Evolutionary conservation across 2,888 invertebrate genomes (phyloP).

Genomic region (Leptogaster cylindrica): DNA sequence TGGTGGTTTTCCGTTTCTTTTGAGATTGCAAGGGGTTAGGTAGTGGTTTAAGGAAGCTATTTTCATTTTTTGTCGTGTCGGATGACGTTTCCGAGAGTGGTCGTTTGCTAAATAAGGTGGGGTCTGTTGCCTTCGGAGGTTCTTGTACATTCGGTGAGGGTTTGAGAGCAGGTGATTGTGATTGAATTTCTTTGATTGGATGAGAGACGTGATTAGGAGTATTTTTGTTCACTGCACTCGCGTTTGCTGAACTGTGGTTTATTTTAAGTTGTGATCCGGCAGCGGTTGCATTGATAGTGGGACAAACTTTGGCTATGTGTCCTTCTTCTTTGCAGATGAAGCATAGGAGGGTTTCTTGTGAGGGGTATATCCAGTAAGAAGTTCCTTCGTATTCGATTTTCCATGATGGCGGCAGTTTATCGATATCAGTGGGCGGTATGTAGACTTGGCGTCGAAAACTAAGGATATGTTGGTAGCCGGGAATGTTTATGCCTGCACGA

Average conservation of each 20-base stretch:
- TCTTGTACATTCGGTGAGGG: neutral
- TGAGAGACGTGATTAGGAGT: neutral
- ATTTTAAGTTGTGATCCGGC: neutral
- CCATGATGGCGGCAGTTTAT: slow-evolving; percentile 1
- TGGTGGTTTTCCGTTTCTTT: neutral
- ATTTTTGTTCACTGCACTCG: too few species aligned
- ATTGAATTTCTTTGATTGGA: neutral
- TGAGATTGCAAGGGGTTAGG: neutral
- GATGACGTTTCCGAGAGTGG: neutral
- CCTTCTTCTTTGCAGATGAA: neutral
- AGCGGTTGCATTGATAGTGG: neutral
- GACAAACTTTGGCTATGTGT: neutral
- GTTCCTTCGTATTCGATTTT: neutral
- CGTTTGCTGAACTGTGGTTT: too few species aligned
- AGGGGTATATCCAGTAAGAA: neutral
- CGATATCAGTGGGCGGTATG: neutral
- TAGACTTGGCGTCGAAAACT: neutral
- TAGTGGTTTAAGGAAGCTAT: neutral
- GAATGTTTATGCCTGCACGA: neutral
- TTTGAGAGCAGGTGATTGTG: neutral
- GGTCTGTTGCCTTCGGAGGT: neutral
- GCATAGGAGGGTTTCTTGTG: neutral
- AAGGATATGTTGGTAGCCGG: slow-evolving; percentile 4
- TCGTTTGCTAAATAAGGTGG: neutral
- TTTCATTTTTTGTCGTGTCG: neutral